Evolutionary conservation across 2,888 invertebrate species (phyloP).

Genomic region (Diachrysia chrysitis): DNA sequence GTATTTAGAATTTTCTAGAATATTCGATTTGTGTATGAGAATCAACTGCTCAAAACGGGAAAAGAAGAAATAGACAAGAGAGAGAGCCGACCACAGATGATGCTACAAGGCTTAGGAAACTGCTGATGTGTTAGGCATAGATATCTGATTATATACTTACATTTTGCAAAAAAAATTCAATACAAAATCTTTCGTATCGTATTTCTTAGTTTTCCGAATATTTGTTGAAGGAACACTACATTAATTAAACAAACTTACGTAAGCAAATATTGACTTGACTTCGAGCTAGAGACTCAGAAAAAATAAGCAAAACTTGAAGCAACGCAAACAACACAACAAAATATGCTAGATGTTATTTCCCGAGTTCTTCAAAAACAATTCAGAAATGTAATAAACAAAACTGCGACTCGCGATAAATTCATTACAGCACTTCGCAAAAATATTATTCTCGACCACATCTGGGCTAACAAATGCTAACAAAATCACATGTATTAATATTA

Average conservation of each 20-base stretch:
- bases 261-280: not conserved
- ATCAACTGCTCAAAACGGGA: not conserved
- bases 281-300: not conserved
- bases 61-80: not conserved
- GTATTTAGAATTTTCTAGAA: constrained; percentile 30
- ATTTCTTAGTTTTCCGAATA: not conserved
- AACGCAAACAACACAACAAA: constrained; percentile 13
- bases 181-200: too few relatives aligned
- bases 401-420: constrained; percentile 70
- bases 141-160: too few relatives aligned
- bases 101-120: not conserved
- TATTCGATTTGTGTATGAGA: constrained; percentile 33
- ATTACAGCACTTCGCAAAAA: constrained; percentile 74
- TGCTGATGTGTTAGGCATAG: not conserved
- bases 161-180: not conserved
- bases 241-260: not conserved
- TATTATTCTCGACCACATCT: constrained; percentile 70
- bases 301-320: not conserved
- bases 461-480: constrained; percentile 59
- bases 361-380: constrained; percentile 52
- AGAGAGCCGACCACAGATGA: not conserved
- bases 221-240: not conserved
- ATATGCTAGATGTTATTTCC: constrained; percentile 31
- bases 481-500: constrained; percentile 54
- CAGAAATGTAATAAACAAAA: constrained; percentile 46